Evolutionary conservation across 2,888 invertebrate genomes (phyloP), one percentile per base, ranked within the genome.

Genomic region (Aphidoletes aphidimyza): DNA sequence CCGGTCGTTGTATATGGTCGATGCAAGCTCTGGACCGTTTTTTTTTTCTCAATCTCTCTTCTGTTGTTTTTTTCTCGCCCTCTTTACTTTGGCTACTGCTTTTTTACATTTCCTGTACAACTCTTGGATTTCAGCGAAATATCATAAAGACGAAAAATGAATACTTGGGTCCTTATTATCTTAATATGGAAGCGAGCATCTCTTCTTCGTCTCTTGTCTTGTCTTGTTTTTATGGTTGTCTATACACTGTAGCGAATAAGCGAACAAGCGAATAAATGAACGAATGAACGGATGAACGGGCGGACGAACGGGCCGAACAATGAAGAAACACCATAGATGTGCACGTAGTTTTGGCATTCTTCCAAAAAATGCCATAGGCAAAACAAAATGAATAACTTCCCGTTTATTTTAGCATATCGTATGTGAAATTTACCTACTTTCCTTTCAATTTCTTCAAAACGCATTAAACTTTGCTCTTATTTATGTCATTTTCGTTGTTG

Each of bases 301-400:
- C 3, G 9, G 54, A 54, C 22, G 34, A 69, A 42, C 42, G 42
- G 42, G n/a, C n/a, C 42, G 42, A 42, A 42, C 42, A 42, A 42
- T 14, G 42, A 42, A 42, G 6, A 42, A 42, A 42, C 42, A 9
- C 42, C 6, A 6, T 42, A 14, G 42, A 42, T 42, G n/a, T 69
- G 69, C 69, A 30, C 69, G 69, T 69, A 69, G 34, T 69, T 30
- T 69, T 69, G 69, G 69, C 69, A 69, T 69, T 69, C 34, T 69
- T 69, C 69, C 69, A 69, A 69, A 69, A n/a, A 69, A 69, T 69
- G 69, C 69, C 30, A n/a, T 69, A 69, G 69, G 69, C 69, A 69
- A 69, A 69, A 69, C 69, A 69, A 69, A 69, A 69, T 69, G 69
- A 34, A 69, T 69, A 69, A 69, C 69, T 69, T 69, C 69, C 69